Evolutionary conservation across 2,797 vertebrate genomes (phyloP).

Genomic region (Acanthurus lineatus): DNA sequence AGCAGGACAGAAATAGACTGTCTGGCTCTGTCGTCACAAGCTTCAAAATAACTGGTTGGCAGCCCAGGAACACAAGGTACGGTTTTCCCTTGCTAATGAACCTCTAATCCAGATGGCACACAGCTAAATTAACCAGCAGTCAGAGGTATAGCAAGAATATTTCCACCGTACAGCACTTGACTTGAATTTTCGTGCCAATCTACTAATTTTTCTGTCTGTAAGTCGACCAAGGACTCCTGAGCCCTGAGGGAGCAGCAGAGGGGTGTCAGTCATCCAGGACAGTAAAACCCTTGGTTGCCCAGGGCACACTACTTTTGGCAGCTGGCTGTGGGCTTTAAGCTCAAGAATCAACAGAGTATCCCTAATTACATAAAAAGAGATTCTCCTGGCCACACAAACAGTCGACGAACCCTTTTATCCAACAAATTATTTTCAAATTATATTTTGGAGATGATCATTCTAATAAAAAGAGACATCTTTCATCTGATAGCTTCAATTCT

Average conservation of each 20-base stretch:
- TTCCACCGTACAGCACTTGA: not conserved
- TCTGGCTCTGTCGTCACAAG: conserved; percentile 5
- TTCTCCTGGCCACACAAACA: not conserved
- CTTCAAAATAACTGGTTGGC: conserved; percentile 9
- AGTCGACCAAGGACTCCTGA: conserved; percentile 28
- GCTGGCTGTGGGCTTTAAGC: conserved; percentile 9
- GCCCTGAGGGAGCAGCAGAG: conserved; percentile 11
- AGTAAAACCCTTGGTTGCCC: conserved; percentile 23
- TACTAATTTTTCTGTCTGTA: conserved; percentile 11
- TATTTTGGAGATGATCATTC: not conserved
- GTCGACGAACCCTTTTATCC: too few species aligned
- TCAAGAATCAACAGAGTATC: conserved; percentile 21
- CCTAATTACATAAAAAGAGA: not conserved
- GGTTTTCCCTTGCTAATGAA: not conserved
- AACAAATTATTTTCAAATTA: not conserved
- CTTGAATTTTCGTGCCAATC: not conserved
- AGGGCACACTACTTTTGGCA: conserved; percentile 25
- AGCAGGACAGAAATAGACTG: conserved; percentile 28
- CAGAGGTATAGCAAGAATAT: not conserved
- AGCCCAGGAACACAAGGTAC: not conserved
- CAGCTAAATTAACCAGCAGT: not conserved
- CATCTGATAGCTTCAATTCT: too few species aligned
- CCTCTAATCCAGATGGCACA: not conserved
- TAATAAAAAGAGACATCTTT: not conserved
- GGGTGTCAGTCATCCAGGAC: conserved; percentile 36